Evolutionary conservation across 2,113 vertebrate genomes (phyloP), one percentile per base, ranked within the genome.

Genomic region (Pantherophis guttatus): DNA sequence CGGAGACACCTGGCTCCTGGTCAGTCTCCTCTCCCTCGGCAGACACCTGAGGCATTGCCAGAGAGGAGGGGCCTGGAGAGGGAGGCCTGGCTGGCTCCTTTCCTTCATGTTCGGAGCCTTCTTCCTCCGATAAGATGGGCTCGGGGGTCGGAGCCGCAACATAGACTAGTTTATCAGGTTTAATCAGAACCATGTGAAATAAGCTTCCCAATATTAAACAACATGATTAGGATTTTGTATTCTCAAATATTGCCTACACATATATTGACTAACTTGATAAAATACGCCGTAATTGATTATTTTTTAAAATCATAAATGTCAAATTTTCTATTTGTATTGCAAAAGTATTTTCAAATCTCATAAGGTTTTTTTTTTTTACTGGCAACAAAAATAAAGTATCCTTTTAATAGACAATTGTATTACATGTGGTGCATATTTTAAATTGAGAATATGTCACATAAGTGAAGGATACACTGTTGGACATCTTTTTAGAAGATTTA

Each of bases 401-500:
- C 44, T 48, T 48, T 48, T 81, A 88, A 58, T 0, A 7, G 93
- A 92, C 50, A 90, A 93, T 94, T 54, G 12, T 29, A n/a, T 91
- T 85, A 12, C 15, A 93, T 21, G 70, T 58, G n/a, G 48, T 95
- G 95, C 88, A 96, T 95, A 91, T 95, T 94, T 96, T 50, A 89
- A 58, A 94, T 1, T 15, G 33, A 59, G 93, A 96, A 95, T n/a
- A 0, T 0, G 94, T 96, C 97, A 96, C 70, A 94, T 97, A 97
- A 97, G 93, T 95, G 1, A 95, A 93, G 92, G 87, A 96, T 97
- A 96, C 95, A 97, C 93, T 95, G 94, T 96, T 97, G 96, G 96
- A 96, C 39, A 87, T 10, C 39, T 86, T 93, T 62, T 95, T 98
- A 96, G 96, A 55, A 96, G 97, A 97, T 98, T 97, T 98, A 97